Evolutionary conservation across 2,888 invertebrate species (phyloP), one percentile per base, ranked within the genome.

Genomic region (Oxycera nigricornis): DNA sequence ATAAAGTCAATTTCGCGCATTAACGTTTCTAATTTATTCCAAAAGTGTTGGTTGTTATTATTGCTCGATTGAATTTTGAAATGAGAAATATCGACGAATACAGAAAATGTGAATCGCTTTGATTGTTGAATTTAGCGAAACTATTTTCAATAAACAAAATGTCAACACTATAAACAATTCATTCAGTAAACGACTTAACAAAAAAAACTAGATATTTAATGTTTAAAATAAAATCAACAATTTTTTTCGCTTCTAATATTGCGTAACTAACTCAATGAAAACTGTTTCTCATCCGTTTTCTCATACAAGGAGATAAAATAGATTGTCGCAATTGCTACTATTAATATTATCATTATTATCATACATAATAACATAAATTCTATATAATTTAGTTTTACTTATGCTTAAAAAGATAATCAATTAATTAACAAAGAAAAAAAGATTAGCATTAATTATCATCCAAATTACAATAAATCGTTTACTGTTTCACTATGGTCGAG

Each of bases 321-420:
- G 50, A 68, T 28, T 22, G 30, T 70, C 20, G 30, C 30, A 30
- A 22, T 55, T 22, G 26, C 7, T 17, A 35, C 28, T 31, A 62
- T 55, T 55, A n/a, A 9, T 39, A 14, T 39, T 39, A 14, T 39
- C 7, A 14, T 39, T 39, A 14, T 14, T 39, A 14, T 39, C 14
- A 9, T 39, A 9, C 39, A 14, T 39, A n/a, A n/a, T n/a, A n/a
- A 55, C 31, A 68, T 50, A 50, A 52, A 30, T 30, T 52, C 22
- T 31, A 55, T 70, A 70, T 70, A 70, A 70, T 52, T 70, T 68
- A 68, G 68, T 68, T 68, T 55, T 14, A 70, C 70, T 70, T 70
- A 70, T 17, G 55, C 30, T 70, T n/a, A 41, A 65, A 65, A 65
- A 41, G 65, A 41, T 28, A 41, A 24, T 65, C 24, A 65, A 65